phyloP scores from a whole-genome alignment of 2,797 vertebrate genomes.

The Phataginus tricuspis region DNA sequence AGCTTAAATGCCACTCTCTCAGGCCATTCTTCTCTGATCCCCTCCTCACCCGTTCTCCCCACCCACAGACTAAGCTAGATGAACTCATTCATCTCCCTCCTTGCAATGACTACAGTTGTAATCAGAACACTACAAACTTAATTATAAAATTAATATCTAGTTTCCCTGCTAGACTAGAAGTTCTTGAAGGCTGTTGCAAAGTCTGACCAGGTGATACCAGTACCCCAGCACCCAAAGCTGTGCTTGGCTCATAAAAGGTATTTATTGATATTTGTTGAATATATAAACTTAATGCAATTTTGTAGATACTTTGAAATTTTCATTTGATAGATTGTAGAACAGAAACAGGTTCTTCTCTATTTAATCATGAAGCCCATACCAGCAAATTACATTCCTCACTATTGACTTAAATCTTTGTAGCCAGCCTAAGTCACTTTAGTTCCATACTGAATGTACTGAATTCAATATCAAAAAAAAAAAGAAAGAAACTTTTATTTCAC shows the following conservation, averaged over 20 bases:
- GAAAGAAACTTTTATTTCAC: constrained; percentile 72
- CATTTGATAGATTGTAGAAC: constrained; percentile 2
- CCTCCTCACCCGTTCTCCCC: background rate
- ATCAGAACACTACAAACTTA: background rate
- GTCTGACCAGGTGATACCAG: background rate
- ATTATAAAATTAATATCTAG: background rate
- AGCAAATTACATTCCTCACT: constrained; percentile 52
- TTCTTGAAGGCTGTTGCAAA: background rate
- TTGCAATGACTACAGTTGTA: background rate
- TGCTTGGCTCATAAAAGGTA: background rate
- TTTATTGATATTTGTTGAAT: background rate
- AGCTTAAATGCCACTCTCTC: background rate
- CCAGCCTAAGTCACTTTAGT: constrained; percentile 59
- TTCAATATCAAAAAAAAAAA: constrained; percentile 49
- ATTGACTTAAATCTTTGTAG: constrained; percentile 62
- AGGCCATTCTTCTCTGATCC: background rate
- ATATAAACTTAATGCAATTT: background rate
- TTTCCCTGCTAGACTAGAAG: background rate
- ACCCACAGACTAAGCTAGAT: too few relatives aligned
- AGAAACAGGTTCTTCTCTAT: constrained; percentile 12
- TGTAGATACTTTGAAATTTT: constrained; percentile 52
- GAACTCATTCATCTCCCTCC: background rate
- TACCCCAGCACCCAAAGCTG: background rate
- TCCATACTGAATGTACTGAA: constrained; percentile 51
- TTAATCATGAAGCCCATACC: constrained; percentile 29